phyloP scores from a whole-genome alignment of 2,797 vertebrate species.

The Notolepis coatsorum region DNA sequence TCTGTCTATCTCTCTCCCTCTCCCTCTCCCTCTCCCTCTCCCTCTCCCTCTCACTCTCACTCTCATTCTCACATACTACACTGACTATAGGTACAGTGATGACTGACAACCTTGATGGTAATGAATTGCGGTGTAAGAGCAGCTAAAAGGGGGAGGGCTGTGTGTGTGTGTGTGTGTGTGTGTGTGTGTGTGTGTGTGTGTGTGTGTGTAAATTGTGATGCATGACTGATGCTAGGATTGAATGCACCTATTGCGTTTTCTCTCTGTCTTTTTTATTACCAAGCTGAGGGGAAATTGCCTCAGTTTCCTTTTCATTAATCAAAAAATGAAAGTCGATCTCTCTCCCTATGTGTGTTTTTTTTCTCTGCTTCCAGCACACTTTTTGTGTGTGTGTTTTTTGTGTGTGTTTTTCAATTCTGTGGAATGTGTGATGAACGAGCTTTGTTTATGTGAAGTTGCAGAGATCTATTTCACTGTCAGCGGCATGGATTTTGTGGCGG shows the following conservation, averaged over 20 bases:
- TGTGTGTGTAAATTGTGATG: conserved; percentile 80
- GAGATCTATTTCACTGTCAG: conserved; percentile 79
- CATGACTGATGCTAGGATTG: conserved; percentile 70
- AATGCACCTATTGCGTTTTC: conserved; percentile 75
- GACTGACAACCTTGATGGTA: conserved; percentile 66
- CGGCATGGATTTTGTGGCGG: conserved; percentile 65
- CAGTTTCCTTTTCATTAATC: conserved; percentile 85
- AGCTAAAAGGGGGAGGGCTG: conserved; percentile 69
- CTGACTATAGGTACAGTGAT: conserved; percentile 60
- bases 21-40: conserved; percentile 17
- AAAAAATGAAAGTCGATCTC: conserved; percentile 81
- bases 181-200: background rate
- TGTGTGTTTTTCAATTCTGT: conserved; percentile 63
- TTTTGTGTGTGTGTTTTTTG: conserved; percentile 58
- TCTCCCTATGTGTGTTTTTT: conserved; percentile 8
- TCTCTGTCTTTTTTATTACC: conserved; percentile 60
- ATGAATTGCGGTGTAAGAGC: conserved; percentile 65
- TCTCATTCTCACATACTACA: background rate
- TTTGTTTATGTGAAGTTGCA: conserved; percentile 76
- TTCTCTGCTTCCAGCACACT: background rate
- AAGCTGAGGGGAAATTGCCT: conserved; percentile 80
- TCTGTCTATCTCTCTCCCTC: conserved; percentile 54
- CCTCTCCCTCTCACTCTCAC: background rate
- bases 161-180: background rate
- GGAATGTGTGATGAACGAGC: conserved; percentile 80